phyloP scores from a whole-genome alignment of 64 coral and sea anemone species.

The Pachyseris speciosa region DNA sequence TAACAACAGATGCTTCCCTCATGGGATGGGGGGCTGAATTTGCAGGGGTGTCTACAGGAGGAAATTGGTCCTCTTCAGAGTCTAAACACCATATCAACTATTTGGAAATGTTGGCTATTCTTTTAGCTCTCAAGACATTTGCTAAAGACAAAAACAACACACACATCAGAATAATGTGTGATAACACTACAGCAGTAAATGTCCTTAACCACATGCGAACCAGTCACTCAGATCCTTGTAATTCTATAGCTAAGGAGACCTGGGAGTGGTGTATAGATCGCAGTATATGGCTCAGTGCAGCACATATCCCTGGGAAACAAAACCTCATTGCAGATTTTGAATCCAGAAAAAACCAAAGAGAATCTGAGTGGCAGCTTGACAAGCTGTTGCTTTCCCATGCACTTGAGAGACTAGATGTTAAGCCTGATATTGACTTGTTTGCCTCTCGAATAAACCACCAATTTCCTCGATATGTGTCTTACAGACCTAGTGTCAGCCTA shows the following conservation, averaged over 20 bases:
- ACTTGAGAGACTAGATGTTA: not conserved
- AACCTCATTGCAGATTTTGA: conserved; percentile 35
- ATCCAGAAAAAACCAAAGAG: not conserved
- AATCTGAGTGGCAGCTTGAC: conserved; percentile 25
- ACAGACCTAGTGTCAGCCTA: conserved; percentile 21
- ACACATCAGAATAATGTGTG: conserved; percentile 48
- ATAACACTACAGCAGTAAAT: conserved; percentile 53
- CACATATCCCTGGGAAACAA: conserved; percentile 31
- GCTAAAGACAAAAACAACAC: not conserved
- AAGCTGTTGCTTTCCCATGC: not conserved
- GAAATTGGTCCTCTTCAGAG: conserved; percentile 45
- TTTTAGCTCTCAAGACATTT: conserved; percentile 37
- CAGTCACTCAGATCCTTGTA: conserved; percentile 50
- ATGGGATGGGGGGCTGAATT: conserved; percentile 37
- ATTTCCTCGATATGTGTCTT: not conserved
- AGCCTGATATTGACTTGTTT: conserved; percentile 49
- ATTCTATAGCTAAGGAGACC: conserved; percentile 10
- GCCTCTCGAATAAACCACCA: conserved; percentile 34
- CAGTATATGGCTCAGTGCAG: conserved; percentile 22
- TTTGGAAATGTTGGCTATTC: conserved; percentile 35
- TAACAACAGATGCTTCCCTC: conserved; percentile 58
- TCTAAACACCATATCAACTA: conserved; percentile 46
- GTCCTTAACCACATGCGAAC: conserved; percentile 65
- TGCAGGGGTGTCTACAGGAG: conserved; percentile 18
- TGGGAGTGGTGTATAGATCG: conserved; percentile 37